Base-by-base conservation (phyloP, 2,888 invertebrate genomes). In the Ganaspis brasiliensis region DNA sequence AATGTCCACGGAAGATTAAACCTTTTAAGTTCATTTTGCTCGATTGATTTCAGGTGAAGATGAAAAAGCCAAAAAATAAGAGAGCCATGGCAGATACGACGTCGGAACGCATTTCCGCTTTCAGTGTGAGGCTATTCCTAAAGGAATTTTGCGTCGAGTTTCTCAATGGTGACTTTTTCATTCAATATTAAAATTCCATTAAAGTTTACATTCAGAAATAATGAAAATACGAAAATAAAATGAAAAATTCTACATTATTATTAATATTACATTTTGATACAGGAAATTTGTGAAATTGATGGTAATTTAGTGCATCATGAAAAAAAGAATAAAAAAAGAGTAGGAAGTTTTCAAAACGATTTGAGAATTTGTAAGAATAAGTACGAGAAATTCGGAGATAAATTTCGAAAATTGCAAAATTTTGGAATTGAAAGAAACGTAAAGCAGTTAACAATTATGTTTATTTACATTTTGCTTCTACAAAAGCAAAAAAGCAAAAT, bases 71-170 rank as follows among this genome's bases (percentile, higher is more conserved):
- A 14, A 97, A 96, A 89, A 97, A 97, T 89, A 94, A 96, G 72
- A 92, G 94, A 85, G 95, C 96, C 9, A 93, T 96, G 87, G 94
- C 94, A 89, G 95, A 95, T 67, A 92, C 79, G 3, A 92, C 92
- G 81, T 91, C 93, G 73, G 95, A 95, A 81, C 94, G 98, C 31
- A 93, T 96, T 81, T 98, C 99, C 73, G 97, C 98, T 12, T 95
- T 98, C 89, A 96, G 97, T 85, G 96, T 99, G 72, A 93, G 98
- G 84, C 93, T 98, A 83, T 96, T 98, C 91, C 93, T 98, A 78
- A 98, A 98, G 92, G 98, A 98, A 88, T 99, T 99, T 92, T 98
- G 98, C 92, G 94, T 96, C 80, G 97, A 98, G 92, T 97, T 99
- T 90, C 92, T 99, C 79, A 96, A 96, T 89, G 97, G 96, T 67